Conservation (phyloP, 1,140 invertebrate genomes). For the Phocides pigmalion region DNA sequence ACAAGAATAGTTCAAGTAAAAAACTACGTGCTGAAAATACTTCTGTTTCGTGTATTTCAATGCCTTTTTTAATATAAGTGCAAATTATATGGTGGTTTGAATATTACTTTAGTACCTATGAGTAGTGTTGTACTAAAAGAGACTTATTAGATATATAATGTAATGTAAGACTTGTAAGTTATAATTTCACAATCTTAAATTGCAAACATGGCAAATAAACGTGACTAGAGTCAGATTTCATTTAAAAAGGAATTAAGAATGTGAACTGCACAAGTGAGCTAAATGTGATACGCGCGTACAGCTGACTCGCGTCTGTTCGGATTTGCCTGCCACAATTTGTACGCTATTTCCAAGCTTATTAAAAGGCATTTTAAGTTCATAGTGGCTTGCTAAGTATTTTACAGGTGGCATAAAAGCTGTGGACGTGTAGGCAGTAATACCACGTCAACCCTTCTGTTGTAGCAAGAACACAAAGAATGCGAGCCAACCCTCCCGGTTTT, state of each 20-base stretch:
- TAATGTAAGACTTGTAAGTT: not conserved
- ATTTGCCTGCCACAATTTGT: constrained; percentile 8
- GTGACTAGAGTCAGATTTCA: constrained; percentile 40
- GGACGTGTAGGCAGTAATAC: constrained; percentile 44
- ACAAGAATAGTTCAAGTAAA: no score
- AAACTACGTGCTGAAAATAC: no score
- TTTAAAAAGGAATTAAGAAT: constrained; percentile 50
- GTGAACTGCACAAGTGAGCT: constrained; percentile 42
- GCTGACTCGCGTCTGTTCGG: constrained; percentile 28
- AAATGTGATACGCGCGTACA: constrained; percentile 41
- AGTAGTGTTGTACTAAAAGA: no score
- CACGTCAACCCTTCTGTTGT: constrained; percentile 62
- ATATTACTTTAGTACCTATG: no score
- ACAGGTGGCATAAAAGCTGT: constrained; percentile 40
- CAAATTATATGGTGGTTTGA: no score
- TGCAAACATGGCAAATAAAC: not conserved
- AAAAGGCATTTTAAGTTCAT: constrained; percentile 11
- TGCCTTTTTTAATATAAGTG: no score
- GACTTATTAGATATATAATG: no score
- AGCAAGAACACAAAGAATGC: constrained; percentile 53
- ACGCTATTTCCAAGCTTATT: constrained; percentile 16
- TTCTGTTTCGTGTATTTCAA: no score
- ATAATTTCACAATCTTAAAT: not conserved
- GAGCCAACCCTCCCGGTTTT: constrained; percentile 49
- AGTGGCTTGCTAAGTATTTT: constrained; percentile 4